These are phyloP conservation scores for Sebastiscus albofasciatus DNA, from an alignment of 2,797 vertebrate genomes.

Conservation along the genomic window DNA sequence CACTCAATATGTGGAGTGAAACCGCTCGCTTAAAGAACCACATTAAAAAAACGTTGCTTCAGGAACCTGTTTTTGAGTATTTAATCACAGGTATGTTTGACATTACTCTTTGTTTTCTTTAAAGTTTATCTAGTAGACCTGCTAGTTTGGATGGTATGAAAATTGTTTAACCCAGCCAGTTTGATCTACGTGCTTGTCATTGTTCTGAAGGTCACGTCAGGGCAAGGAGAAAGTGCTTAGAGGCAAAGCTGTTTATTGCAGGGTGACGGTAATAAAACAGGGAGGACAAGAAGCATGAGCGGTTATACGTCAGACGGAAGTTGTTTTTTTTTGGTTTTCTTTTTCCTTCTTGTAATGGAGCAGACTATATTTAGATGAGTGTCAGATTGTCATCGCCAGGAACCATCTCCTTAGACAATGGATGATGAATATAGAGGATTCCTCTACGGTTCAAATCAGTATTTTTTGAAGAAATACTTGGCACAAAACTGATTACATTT, in stretches of 20 bases:
- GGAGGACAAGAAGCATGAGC: conserved; percentile 15
- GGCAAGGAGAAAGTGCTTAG: background rate
- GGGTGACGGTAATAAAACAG: conserved; percentile 4
- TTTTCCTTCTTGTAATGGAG: background rate
- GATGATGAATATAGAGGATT: background rate
- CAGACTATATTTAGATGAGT: background rate
- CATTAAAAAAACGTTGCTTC: background rate
- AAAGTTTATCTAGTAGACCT: background rate
- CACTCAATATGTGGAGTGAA: background rate
- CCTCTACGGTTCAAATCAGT: background rate
- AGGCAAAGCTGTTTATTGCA: conserved; percentile 11
- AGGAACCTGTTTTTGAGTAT: background rate
- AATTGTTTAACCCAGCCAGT: background rate
- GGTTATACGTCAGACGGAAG: background rate
- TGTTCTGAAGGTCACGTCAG: background rate
- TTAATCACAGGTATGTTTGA: background rate
- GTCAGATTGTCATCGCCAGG: conserved; percentile 13
- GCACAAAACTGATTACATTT: background rate
- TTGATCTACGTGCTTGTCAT: conserved; percentile 10
- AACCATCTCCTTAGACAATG: background rate
- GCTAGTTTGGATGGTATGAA: background rate
- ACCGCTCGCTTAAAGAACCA: background rate
- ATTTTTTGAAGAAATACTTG: background rate
- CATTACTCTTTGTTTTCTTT: background rate
- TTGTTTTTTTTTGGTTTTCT: background rate